Base-by-base conservation (phyloP, 2,888 invertebrate species). In the Mesopsocus fuscifrons region DNA sequence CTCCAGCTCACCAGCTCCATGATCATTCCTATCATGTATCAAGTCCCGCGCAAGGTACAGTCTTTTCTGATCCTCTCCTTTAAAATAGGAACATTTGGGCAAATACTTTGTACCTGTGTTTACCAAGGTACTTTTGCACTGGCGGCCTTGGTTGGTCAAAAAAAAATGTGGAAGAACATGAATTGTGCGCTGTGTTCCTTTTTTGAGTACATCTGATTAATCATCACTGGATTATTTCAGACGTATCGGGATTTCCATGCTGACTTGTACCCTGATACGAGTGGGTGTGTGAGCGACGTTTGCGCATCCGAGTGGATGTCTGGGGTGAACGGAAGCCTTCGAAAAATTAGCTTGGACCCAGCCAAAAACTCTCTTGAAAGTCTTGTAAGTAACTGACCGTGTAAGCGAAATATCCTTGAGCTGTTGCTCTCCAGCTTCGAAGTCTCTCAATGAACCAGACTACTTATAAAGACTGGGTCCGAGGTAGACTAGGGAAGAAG, bases 171-270 rank as follows among this genome's bases (percentile, higher is more conserved):
- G n/a, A n/a, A n/a, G n/a, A n/a, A n/a, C n/a, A n/a, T n/a, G n/a
- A n/a, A n/a, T n/a, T n/a, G n/a, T n/a, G n/a, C n/a, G n/a, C n/a
- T n/a, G n/a, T n/a, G n/a, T n/a, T n/a, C n/a, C n/a, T n/a, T n/a
- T n/a, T n/a, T n/a, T n/a, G n/a, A n/a, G n/a, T n/a, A n/a, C n/a
- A n/a, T n/a, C n/a, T n/a, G n/a, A n/a, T n/a, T n/a, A n/a, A n/a
- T n/a, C n/a, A n/a, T n/a, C n/a, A 6, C 11, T n/a, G 16, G 15
- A 20, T 42, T 48, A 49, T 59, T 61, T 26, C 56, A 87, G 84
- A 80, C 82, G 38, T 89, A 89, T 62, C 71, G 88, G 53, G 92
- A 95, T 52, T 95, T 89, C 59, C 94, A 95, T 63, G 77, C 80
- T 2, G 95, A 95, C 61, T 64, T 95, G 46, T 95, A 84, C 65